phyloP scores from a whole-genome alignment of 2,888 invertebrate genomes.

The Tuberolachnus salignus region DNA sequence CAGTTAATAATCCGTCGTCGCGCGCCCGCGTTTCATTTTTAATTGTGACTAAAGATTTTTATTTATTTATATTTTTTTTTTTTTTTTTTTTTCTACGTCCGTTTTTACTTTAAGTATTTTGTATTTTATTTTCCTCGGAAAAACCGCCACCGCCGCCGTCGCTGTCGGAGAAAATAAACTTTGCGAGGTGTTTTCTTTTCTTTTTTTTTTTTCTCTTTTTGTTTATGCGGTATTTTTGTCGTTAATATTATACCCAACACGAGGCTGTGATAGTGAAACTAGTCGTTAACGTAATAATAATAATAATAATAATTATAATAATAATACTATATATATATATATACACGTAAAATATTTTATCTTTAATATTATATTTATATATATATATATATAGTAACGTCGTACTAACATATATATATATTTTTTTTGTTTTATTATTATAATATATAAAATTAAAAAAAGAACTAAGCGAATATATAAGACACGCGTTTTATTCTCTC shows the following conservation, averaged over 20 bases:
- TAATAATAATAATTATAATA: background rate
- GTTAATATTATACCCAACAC: background rate
- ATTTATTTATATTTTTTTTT: too few relatives aligned
- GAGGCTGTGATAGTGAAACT: constrained; percentile 56
- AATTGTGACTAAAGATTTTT: too few relatives aligned
- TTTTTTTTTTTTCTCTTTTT: too few relatives aligned
- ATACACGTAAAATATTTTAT: too few relatives aligned
- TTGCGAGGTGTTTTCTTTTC: background rate
- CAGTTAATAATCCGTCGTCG: constrained; percentile 40
- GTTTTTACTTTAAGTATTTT: background rate
- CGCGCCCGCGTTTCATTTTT: background rate
- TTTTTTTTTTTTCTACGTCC: background rate
- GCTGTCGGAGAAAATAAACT: background rate
- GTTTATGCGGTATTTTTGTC: background rate
- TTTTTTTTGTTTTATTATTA: too few relatives aligned
- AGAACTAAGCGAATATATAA: too few relatives aligned
- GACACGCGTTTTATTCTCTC: too few relatives aligned
- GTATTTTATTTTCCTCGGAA: background rate
- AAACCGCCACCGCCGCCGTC: background rate
- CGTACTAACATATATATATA: background rate
- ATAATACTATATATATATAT: background rate
- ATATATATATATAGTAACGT: background rate
- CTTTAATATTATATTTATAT: background rate
- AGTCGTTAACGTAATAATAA: constrained; percentile 49
- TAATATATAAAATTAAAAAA: too few relatives aligned